phyloP scores from a whole-genome alignment of 2,113 vertebrate genomes.

The Rhinoderma darwinii region DNA sequence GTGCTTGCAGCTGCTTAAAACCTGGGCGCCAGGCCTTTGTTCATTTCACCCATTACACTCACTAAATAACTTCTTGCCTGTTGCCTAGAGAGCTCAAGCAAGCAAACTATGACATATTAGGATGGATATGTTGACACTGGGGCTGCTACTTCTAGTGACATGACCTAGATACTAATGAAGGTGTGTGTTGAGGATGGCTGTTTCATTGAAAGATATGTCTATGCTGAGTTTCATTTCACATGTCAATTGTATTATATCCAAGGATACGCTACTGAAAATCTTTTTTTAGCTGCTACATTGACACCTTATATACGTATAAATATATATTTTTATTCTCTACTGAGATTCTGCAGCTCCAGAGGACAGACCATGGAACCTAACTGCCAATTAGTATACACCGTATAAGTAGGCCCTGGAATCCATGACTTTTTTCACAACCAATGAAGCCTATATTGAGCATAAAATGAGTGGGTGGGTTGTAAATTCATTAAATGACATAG shows the following conservation, averaged over 20 bases:
- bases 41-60: slow-evolving; percentile 32
- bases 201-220: slow-evolving; percentile 62
- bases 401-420: not conserved
- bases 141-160: slow-evolving; percentile 62
- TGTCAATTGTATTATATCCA: slow-evolving; percentile 64
- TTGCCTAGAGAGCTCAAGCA: slow-evolving; percentile 37
- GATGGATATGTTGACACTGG: slow-evolving; percentile 60
- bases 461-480: not conserved
- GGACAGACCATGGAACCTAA: slow-evolving; percentile 18
- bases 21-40: not conserved
- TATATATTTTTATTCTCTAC: not conserved
- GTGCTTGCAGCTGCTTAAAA: not conserved
- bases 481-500: not conserved
- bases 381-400: slow-evolving; percentile 8
- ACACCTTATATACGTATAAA: slow-evolving; percentile 38
- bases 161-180: slow-evolving; percentile 58
- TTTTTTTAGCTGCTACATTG: slow-evolving; percentile 45
- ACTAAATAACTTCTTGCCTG: slow-evolving; percentile 41
- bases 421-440: not conserved
- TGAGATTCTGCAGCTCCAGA: not conserved
- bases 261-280: slow-evolving; percentile 25
- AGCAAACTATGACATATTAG: slow-evolving; percentile 49
- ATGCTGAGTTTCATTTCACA: slow-evolving; percentile 65
- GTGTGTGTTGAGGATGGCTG: slow-evolving; percentile 57
- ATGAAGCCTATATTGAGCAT: not conserved